Evolutionary conservation across 2,113 vertebrate species (phyloP).

Genomic region (Tichodroma muraria): DNA sequence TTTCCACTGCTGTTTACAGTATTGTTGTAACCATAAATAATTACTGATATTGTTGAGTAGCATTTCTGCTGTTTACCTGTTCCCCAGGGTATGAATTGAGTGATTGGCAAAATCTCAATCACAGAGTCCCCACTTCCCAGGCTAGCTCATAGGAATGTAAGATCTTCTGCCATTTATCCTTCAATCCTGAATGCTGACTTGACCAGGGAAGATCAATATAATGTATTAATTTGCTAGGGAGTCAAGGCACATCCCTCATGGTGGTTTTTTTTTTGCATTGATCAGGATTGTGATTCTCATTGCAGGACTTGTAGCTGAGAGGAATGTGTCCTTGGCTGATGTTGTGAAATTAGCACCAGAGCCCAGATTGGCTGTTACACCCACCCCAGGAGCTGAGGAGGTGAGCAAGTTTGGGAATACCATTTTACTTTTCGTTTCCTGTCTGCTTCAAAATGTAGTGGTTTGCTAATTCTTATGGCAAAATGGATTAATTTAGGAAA

Average conservation of each 20-base stretch:
- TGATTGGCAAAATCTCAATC: constrained; percentile 62
- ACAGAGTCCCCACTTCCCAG: background rate
- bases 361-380: constrained; percentile 74
- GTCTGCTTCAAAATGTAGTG: background rate
- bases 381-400: constrained; percentile 68
- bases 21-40: constrained; percentile 45
- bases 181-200: constrained; percentile 59
- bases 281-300: constrained; percentile 40
- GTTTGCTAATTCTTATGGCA: background rate
- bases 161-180: constrained; percentile 61
- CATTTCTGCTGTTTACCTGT: constrained; percentile 23
- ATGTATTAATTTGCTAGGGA: constrained; percentile 59
- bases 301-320: constrained; percentile 74
- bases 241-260: constrained; percentile 47
- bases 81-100: background rate
- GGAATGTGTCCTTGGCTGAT: constrained; percentile 72
- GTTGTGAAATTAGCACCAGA: constrained; percentile 71
- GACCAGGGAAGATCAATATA: constrained; percentile 58
- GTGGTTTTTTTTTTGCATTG: constrained; percentile 51
- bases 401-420: constrained; percentile 54
- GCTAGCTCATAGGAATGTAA: constrained; percentile 17
- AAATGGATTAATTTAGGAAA: background rate
- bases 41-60: constrained; percentile 58
- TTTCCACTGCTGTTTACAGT: constrained; percentile 4
- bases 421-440: background rate